A percentile compares a stretch with the other conserved stretches of the same genome.
Evolutionary conservation across 2,888 invertebrate species (phyloP).

Genomic region (Agonopterix subpropinquella): DNA sequence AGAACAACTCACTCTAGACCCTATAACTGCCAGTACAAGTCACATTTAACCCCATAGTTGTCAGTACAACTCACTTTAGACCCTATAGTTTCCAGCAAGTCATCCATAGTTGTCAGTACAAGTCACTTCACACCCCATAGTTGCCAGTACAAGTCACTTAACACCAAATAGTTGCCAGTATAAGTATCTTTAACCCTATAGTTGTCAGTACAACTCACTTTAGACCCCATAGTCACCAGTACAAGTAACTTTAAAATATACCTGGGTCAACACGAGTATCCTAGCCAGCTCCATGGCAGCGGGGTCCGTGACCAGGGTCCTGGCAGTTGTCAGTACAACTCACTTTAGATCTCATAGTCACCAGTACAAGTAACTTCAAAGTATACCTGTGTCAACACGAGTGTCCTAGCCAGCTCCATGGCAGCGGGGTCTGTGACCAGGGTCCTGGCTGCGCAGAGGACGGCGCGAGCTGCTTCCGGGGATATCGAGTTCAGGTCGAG

Average conservation of each 20-base stretch:
- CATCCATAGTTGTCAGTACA: not conserved
- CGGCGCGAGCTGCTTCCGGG: conserved; percentile 60
- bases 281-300: conserved; percentile 55
- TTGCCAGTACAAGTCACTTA: not conserved
- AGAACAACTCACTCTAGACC: no score
- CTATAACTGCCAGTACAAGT: no score
- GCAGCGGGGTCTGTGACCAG: conserved; percentile 58
- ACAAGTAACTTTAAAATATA: conserved; percentile 9
- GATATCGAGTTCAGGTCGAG: conserved; percentile 45
- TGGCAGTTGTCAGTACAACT: conserved; percentile 19
- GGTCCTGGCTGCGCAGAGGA: conserved; percentile 55
- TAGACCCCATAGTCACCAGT: not conserved
- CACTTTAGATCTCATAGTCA: not conserved
- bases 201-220: not conserved
- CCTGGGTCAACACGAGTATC: conserved; percentile 62
- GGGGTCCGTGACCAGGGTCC: conserved; percentile 57
- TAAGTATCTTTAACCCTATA: not conserved
- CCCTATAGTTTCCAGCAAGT: no score
- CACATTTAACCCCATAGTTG: no score
- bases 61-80: no score
- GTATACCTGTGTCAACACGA: conserved; percentile 60
- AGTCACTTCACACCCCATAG: not conserved
- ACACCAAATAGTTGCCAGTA: not conserved
- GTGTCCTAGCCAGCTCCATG: conserved; percentile 52
- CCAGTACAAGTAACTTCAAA: not conserved